phyloP scores from a whole-genome alignment of 2,797 vertebrate genomes.

The Falco rusticolus region DNA sequence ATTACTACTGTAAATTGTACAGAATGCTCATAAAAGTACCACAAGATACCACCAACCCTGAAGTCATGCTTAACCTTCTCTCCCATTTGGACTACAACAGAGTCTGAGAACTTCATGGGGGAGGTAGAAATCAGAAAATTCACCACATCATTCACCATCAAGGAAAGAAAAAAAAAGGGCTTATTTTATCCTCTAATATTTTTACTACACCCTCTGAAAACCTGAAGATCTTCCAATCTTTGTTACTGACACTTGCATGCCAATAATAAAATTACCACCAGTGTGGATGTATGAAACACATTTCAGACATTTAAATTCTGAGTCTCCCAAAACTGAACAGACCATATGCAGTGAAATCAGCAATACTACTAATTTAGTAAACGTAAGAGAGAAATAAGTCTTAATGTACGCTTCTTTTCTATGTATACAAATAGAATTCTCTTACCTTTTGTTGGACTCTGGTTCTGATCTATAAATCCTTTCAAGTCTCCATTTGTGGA shows the following conservation, averaged over 20 bases:
- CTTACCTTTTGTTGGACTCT: slow-evolving; percentile 84
- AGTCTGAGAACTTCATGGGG: background rate
- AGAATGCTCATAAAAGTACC: background rate
- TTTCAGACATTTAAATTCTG: background rate
- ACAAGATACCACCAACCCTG: background rate
- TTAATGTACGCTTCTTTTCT: background rate
- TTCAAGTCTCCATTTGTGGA: slow-evolving; percentile 82
- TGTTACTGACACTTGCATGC: background rate
- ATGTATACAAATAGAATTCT: slow-evolving; percentile 10
- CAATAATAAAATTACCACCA: background rate
- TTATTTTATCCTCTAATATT: background rate
- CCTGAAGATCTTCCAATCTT: background rate
- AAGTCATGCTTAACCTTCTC: background rate
- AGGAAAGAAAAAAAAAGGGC: background rate
- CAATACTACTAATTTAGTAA: background rate
- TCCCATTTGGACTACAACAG: background rate
- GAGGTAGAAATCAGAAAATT: background rate
- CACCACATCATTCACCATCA: background rate
- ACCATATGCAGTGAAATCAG: background rate
- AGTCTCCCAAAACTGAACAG: background rate
- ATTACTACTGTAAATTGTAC: background rate
- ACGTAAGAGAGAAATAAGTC: background rate
- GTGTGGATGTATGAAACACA: background rate
- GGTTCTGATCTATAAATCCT: slow-evolving; percentile 83
- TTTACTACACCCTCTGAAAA: background rate